phyloP scores from a whole-genome alignment of 2,113 vertebrate species.

The Nesoenas mayeri region DNA sequence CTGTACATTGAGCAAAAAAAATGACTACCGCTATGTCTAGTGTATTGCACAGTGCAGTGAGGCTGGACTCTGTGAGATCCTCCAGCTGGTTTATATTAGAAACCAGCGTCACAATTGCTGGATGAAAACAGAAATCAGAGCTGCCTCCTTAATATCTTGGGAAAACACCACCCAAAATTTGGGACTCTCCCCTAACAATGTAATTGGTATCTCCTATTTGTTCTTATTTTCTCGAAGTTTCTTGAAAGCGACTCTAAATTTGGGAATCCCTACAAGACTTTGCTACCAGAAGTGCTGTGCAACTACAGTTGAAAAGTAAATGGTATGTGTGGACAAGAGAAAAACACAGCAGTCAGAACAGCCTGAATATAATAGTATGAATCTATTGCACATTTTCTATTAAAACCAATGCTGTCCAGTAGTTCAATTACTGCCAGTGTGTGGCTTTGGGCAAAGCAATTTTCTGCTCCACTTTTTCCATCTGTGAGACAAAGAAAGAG shows the following conservation, averaged over 20 bases:
- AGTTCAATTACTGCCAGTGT: conserved; percentile 38
- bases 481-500: conserved; percentile 29
- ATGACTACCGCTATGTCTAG: background rate
- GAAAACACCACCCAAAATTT: background rate
- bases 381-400: background rate
- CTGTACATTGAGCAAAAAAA: background rate
- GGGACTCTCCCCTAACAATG: background rate
- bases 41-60: background rate
- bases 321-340: background rate
- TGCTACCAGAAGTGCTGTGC: background rate
- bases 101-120: background rate
- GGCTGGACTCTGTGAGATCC: background rate
- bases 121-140: background rate
- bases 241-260: background rate
- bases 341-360: background rate
- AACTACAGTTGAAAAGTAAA: background rate
- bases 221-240: background rate
- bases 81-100: background rate
- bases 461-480: conserved; percentile 67
- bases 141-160: background rate
- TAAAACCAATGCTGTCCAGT: conserved; percentile 8
- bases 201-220: background rate
- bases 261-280: background rate
- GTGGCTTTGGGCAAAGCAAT: conserved; percentile 51
- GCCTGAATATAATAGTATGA: background rate